Base-by-base conservation (phyloP, 1,140 invertebrate genomes). In the Spodoptera frugiperda region DNA sequence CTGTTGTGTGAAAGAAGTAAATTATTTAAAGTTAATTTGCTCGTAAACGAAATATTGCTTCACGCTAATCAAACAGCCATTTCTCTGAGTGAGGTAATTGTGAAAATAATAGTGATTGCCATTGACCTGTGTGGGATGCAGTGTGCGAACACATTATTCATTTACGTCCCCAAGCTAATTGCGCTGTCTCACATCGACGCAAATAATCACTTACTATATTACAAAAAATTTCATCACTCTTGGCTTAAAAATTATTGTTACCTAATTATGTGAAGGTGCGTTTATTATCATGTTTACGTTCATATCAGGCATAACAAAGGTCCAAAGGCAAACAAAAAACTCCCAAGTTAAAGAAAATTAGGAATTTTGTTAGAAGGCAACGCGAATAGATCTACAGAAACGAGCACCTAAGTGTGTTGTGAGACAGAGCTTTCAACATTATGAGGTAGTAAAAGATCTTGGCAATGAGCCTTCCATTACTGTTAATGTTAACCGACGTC, bases 141-240 rank as follows among this genome's bases (percentile, higher is more conserved):
- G 57, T 78, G 71, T 63, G 76, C 70, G 48, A 25, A 78, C 78
- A 76, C 81, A 83, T 82, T 80, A 86, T 63, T 77, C 53, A 76
- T 84, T 84, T 78, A 84, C 78, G 77, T 79, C 75, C 57, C 77
- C 49, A 72, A 79, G 77, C 76, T 79, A 83, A 84, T 81, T 78
- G 79, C 74, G 78, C 71, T 78, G 68, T 78, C 80, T 72, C 53
- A 77, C 77, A 67, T 74, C 77, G 75, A 77, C 72, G 65, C 59
- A 78, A 76, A 78, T 65, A 57, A 71, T 78, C 51, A 65, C 53
- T 78, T 76, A 61, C 77, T 76, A 80, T 25, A 25, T 3, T 25
- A 25, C 2, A 25, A 25, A 25, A 25, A 25, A 25, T 25, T 25
- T 25, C 25, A 25, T 25, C 25, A 25, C 25, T 25, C 5, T 25